Evolutionary conservation across 2,888 invertebrate species (phyloP), one percentile per base, ranked within the genome.

Genomic region (Hirtodrosophila duncani): DNA sequence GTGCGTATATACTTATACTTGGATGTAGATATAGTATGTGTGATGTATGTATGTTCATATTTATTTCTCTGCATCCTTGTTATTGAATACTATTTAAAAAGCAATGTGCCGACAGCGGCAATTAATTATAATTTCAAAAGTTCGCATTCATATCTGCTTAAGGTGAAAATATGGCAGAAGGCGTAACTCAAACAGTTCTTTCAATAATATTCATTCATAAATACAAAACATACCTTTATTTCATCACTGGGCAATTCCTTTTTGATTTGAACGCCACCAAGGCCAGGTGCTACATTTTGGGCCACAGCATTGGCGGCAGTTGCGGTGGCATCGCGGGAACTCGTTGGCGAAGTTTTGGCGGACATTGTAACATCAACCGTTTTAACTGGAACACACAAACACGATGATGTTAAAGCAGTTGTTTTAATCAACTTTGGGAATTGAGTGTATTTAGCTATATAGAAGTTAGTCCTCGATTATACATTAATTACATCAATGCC

Each of bases 231-330:
- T 88, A 93, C 93, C 90, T 92, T 92, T 85, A 93, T 93, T 88
- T 93, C 93, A 88, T 93, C 92, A 87, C 91, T 91, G 57, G 88
- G 87, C 74, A 90, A 88, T 85, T 93, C 92, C 86, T 92, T 92
- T 86, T 93, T 93, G 44, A 87, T 86, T 60, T 86, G 86, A 5
- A 87, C 83, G 48, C 65, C 65, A 50, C 63, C 66, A 48, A 23
- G 30, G 56, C 51, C 31, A 17, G 49, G 27, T 29, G 58, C 46
- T 11, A 56, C 63, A 43, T 67, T 26, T 23, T 46, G 55, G 21
- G 42, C 65, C 18, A 57, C 53, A 14, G 48, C 34, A 11, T 67
- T 49, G 10, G 68, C 42, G 8, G 44, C 42, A 24, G 62, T 38
- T 10, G 72, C 69, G 39, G 60, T 80, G 37, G 52, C 62, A 27